phyloP scores from a whole-genome alignment of 1,140 invertebrate genomes.

The Plutomurus gul region DNA sequence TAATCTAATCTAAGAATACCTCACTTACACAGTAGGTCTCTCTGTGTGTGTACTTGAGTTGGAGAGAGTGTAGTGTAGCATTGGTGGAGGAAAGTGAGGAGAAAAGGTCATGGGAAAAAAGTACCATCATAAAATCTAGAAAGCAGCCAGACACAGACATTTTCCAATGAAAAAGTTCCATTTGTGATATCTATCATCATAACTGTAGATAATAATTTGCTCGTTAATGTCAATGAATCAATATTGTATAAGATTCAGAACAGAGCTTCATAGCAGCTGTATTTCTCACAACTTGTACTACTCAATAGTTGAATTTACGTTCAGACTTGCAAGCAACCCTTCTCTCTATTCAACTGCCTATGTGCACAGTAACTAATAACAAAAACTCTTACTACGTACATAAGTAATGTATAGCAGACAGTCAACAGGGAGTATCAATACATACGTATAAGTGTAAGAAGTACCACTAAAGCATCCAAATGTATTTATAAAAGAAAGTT shows the following conservation, averaged over 20 bases:
- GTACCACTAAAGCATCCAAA: too few relatives aligned
- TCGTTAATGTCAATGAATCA: constrained; percentile 48
- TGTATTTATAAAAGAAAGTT: too few relatives aligned
- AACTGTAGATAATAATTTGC: constrained; percentile 46
- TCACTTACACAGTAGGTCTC: background rate
- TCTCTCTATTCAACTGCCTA: too few relatives aligned
- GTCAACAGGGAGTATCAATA: too few relatives aligned
- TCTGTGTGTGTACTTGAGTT: background rate
- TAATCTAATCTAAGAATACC: too few relatives aligned
- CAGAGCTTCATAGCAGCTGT: background rate
- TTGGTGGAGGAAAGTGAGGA: background rate
- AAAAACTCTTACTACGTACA: too few relatives aligned
- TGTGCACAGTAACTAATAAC: too few relatives aligned
- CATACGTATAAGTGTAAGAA: too few relatives aligned
- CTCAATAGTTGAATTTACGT: too few relatives aligned
- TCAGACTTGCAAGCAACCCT: too few relatives aligned
- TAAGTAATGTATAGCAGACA: too few relatives aligned
- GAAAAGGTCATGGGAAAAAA: constrained; percentile 39
- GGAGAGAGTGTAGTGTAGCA: background rate
- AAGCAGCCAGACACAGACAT: constrained; percentile 2
- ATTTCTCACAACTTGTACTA: background rate
- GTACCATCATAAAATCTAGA: constrained; percentile 32
- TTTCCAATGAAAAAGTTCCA: constrained; percentile 33
- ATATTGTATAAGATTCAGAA: constrained; percentile 37
- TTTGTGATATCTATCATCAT: constrained; percentile 39